phyloP scores from a whole-genome alignment of 2,888 invertebrate species.

The Agonopterix subpropinquella region DNA sequence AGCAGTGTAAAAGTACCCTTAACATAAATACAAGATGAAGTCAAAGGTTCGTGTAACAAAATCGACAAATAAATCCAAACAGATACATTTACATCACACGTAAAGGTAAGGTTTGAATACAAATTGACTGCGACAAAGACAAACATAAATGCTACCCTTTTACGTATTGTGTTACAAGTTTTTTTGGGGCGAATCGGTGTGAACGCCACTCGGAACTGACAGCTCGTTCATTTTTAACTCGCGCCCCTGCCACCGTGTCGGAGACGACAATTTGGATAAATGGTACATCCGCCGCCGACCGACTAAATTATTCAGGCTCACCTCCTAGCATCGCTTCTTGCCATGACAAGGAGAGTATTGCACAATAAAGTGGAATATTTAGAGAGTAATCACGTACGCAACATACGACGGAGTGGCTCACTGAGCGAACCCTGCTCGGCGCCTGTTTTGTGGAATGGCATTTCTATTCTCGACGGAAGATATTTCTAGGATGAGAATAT shows the following conservation, averaged over 20 bases:
- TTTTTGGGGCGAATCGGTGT: slow-evolving; percentile 34
- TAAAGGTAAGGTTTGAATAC: slow-evolving; percentile 2
- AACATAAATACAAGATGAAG: too few relatives aligned
- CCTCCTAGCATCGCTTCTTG: slow-evolving; percentile 51
- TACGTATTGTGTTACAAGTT: slow-evolving; percentile 24
- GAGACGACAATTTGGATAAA: slow-evolving; percentile 69
- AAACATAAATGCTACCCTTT: slow-evolving; percentile 21
- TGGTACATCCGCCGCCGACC: slow-evolving; percentile 57
- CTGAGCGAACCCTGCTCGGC: slow-evolving; percentile 15
- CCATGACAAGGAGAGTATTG: slow-evolving; percentile 61
- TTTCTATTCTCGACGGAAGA: slow-evolving; percentile 38
- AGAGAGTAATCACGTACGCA: slow-evolving; percentile 64
- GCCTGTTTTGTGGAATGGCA: slow-evolving; percentile 31
- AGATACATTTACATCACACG: too few relatives aligned
- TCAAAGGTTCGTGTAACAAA: too few relatives aligned
- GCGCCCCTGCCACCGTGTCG: slow-evolving; percentile 35
- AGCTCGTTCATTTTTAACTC: slow-evolving; percentile 62
- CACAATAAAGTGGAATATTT: slow-evolving; percentile 69
- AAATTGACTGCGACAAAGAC: slow-evolving; percentile 32
- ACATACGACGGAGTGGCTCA: slow-evolving; percentile 41
- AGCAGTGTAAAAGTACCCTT: too few relatives aligned
- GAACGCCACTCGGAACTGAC: slow-evolving; percentile 41
- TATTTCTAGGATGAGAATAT: slow-evolving; percentile 29
- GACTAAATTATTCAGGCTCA: slow-evolving; percentile 60
- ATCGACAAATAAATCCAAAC: too few relatives aligned